phyloP scores from a whole-genome alignment of 2,888 invertebrate species.

The Eucriotettix oculatus region DNA sequence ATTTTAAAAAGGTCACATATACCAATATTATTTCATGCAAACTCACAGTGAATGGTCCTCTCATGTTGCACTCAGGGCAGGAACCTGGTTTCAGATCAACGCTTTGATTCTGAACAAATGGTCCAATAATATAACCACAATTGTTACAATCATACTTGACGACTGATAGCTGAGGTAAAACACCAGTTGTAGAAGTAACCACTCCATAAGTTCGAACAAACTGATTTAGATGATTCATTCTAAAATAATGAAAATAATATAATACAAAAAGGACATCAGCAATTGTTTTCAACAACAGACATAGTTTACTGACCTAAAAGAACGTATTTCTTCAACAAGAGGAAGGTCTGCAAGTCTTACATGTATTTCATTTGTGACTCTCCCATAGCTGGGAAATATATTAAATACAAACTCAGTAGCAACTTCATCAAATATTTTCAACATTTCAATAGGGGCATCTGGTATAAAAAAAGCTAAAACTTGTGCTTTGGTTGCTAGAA shows the following conservation, averaged over 20 bases:
- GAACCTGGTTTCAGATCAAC: slow-evolving; percentile 89
- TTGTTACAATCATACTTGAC: slow-evolving; percentile 96
- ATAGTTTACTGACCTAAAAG: slow-evolving; percentile 45
- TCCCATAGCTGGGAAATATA: slow-evolving; percentile 89
- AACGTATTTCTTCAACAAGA: slow-evolving; percentile 85
- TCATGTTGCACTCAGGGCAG: slow-evolving; percentile 95
- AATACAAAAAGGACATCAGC: not conserved
- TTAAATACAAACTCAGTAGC: slow-evolving; percentile 84
- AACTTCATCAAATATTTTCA: slow-evolving; percentile 90
- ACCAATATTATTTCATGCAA: too few relatives aligned
- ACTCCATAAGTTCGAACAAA: slow-evolving; percentile 74
- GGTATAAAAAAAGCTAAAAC: slow-evolving; percentile 93
- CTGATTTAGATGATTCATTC: slow-evolving; percentile 41
- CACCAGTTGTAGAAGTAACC: slow-evolving; percentile 88
- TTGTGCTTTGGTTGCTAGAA: slow-evolving; percentile 78
- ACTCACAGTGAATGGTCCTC: slow-evolving; percentile 78
- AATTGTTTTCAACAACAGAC: not conserved
- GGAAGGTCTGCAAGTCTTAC: slow-evolving; percentile 91
- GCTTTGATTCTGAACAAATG: slow-evolving; percentile 86
- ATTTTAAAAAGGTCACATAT: not conserved
- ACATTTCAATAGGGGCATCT: slow-evolving; percentile 92
- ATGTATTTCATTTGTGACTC: slow-evolving; percentile 86
- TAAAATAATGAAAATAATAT: slow-evolving; percentile 16
- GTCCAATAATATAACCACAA: slow-evolving; percentile 89
- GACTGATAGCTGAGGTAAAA: slow-evolving; percentile 85